Evolutionary conservation across 2,888 invertebrate species (phyloP).

Genomic region (Mythimna ferrago): DNA sequence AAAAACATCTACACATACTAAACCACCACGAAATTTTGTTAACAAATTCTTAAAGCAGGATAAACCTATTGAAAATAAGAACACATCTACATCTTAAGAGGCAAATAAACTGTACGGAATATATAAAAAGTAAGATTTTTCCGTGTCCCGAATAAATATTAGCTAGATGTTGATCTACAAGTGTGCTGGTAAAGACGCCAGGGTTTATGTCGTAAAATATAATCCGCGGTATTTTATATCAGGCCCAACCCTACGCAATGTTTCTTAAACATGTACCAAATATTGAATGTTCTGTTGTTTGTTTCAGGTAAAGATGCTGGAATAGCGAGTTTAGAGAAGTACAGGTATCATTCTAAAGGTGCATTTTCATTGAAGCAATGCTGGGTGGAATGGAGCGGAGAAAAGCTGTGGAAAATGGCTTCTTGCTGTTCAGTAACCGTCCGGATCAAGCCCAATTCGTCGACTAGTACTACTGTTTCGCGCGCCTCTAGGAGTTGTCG

Average conservation of each 20-base stretch:
- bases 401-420: too few relatives aligned
- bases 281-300: conserved; percentile 59
- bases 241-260: conserved; percentile 54
- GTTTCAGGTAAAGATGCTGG: conserved; percentile 65
- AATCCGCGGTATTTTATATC: conserved; percentile 61
- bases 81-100: conserved; percentile 56
- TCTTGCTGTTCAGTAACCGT: too few relatives aligned
- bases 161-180: conserved; percentile 66
- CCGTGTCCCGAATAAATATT: conserved; percentile 65
- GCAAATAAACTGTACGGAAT: conserved; percentile 60
- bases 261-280: conserved; percentile 58
- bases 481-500: too few relatives aligned
- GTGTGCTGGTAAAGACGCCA: conserved; percentile 61
- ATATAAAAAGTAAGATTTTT: conserved; percentile 63
- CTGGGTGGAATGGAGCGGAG: too few relatives aligned
- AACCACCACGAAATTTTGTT: background rate
- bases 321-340: conserved; percentile 27
- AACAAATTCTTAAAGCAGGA: conserved; percentile 29
- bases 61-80: conserved; percentile 59
- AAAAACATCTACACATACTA: too few relatives aligned
- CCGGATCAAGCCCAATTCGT: too few relatives aligned
- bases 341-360: background rate
- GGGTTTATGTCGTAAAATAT: conserved; percentile 61
- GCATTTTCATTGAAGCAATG: too few relatives aligned
- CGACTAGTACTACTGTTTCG: too few relatives aligned